Percentiles rank a stretch among this genome's conserved stretches.
Evolutionary conservation across 2,113 vertebrate species (phyloP).

Genomic region (Serilophus lunatus): DNA sequence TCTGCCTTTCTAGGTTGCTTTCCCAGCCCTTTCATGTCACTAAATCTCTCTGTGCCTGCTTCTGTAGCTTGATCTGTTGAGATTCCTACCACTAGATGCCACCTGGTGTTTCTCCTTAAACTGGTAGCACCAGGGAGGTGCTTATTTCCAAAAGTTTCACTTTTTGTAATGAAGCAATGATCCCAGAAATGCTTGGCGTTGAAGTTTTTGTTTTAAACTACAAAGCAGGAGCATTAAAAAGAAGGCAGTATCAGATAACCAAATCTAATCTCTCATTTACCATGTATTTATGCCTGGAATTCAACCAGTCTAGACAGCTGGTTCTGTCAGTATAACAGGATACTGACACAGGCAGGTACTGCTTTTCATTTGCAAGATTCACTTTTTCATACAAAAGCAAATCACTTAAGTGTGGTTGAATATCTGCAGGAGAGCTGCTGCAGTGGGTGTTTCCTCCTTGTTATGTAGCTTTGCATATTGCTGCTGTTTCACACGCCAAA

Average conservation of each 20-base stretch:
- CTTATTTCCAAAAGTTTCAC: not conserved
- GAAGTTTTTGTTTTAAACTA: not conserved
- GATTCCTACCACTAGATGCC: not conserved
- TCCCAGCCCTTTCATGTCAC: not conserved
- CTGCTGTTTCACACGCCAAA: not conserved
- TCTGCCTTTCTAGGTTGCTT: not conserved
- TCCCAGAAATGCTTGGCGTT: not conserved
- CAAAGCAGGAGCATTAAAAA: not conserved
- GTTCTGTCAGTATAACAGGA: not conserved
- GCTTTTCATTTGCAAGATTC: not conserved
- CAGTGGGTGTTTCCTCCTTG: not conserved
- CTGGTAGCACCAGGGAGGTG: not conserved
- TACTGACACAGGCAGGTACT: not conserved
- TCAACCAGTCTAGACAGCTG: not conserved
- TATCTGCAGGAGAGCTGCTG: not conserved
- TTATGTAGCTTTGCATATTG: not conserved
- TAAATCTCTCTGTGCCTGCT: not conserved
- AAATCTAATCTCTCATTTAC: not conserved
- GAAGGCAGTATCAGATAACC: not conserved
- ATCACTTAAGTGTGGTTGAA: not conserved
- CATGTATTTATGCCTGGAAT: not conserved
- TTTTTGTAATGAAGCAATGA: not conserved
- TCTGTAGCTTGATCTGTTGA: not conserved
- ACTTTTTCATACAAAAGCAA: not conserved
- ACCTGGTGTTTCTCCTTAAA: not conserved